Conservation (phyloP, 2,888 invertebrate genomes). For the Andrena flavipes region DNA sequence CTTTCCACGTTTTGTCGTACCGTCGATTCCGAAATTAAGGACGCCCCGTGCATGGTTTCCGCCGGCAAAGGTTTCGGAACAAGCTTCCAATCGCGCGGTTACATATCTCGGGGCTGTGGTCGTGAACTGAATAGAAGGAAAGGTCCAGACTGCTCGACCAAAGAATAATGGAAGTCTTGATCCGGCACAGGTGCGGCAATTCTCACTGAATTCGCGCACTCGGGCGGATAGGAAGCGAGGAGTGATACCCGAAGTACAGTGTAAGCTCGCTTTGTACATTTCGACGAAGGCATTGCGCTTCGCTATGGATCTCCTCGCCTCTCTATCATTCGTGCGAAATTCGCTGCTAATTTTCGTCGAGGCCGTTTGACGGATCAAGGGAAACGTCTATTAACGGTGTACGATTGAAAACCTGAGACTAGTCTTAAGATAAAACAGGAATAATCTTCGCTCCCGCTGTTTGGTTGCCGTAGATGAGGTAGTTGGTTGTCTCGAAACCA, state of each 20-base stretch:
- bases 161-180: slow-evolving; percentile 24
- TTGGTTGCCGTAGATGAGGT: slow-evolving; percentile 61
- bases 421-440: slow-evolving; percentile 43
- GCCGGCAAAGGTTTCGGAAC: not conserved
- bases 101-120: not conserved
- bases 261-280: not conserved
- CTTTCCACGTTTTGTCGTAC: not conserved
- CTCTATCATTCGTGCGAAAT: not conserved
- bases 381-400: not conserved
- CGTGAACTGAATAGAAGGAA: not conserved
- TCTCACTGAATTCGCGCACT: slow-evolving; percentile 70
- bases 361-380: not conserved
- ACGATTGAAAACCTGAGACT: slow-evolving; percentile 13
- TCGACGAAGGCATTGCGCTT: not conserved
- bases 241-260: not conserved
- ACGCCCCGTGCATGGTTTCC: not conserved
- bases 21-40: slow-evolving; percentile 25
- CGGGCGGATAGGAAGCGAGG: slow-evolving; percentile 47
- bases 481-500: slow-evolving; percentile 62
- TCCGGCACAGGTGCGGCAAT: slow-evolving; percentile 65
- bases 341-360: not conserved
- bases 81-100: not conserved
- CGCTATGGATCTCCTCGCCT: not conserved
- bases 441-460: slow-evolving; percentile 35
- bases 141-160: not conserved